Base-by-base conservation (phyloP, 2,888 invertebrate genomes). In the Dorcus hopei region DNA sequence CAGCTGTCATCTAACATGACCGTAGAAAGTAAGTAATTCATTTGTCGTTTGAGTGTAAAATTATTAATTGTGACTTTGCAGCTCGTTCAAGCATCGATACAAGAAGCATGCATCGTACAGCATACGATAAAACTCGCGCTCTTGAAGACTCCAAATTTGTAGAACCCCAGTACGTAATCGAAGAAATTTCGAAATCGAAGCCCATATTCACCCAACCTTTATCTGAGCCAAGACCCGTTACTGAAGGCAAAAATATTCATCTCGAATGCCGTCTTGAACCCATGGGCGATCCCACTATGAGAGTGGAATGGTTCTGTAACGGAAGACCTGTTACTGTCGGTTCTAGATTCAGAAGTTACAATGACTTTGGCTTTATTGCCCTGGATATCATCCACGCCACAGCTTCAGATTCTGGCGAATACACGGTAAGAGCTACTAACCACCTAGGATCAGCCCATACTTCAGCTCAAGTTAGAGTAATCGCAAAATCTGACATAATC, bases 311-410 rank as follows among this genome's bases (percentile, higher is more conserved):
- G 96, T 95, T 91, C 85, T 94, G 93, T 72, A 96, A 98, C 78
- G 97, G 95, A 33, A 87, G 87, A 71, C 86, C 93, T 7, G 87
- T 93, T 11, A 93, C 95, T 38, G 90, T 94, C 41, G 94, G 93
- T 45, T 94, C 94, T 48, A 87, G 97, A 73, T 97, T 96, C 82
- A 88, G 90, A 74, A 95, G 96, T 23, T 94, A 95, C 76, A 93
- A 95, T 73, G 98, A 99, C 75, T 98, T 98, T 77, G 98, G 98
- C 14, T 97, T 94, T 76, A 95, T 98, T 54, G 95, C 97, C 40
- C 80, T 99, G 67, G 98, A 98, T 73, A 95, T 99, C 60, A 87
- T 96, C 62, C 93, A 96, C 74, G 90, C 94, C 16, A 95, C 93
- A 55, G 90, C 94, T n/a, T 84, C 91, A 59, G 99, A 99, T 79